phyloP scores from a whole-genome alignment of 2,888 invertebrate species.

The Geophilus truncorum region DNA sequence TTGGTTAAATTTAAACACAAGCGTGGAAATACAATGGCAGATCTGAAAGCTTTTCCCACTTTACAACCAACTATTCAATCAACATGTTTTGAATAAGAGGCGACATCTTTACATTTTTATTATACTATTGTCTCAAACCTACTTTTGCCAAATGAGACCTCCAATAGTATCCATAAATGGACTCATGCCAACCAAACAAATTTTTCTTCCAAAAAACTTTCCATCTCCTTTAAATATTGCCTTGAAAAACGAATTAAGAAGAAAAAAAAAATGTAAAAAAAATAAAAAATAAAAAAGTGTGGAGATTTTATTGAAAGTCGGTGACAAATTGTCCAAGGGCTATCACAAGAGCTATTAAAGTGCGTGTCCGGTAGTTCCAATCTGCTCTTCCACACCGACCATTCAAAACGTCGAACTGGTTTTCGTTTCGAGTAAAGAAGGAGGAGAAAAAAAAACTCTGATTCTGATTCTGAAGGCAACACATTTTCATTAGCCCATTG shows the following conservation, averaged over 20 bases:
- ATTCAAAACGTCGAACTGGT: not conserved
- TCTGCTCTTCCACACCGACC: not conserved
- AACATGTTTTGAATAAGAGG: constrained; percentile 20
- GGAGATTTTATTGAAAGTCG: not conserved
- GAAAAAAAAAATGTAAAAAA: not conserved
- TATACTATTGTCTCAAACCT: constrained; percentile 16
- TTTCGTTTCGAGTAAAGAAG: not conserved
- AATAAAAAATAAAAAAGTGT: not conserved
- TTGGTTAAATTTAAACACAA: constrained; percentile 9
- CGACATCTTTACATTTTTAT: constrained; percentile 20
- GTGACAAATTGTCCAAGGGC: not conserved
- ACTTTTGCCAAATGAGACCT: constrained; percentile 20
- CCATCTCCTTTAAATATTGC: not conserved
- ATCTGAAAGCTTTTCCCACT: constrained; percentile 16
- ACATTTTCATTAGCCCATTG: constrained; percentile 15
- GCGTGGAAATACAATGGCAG: constrained; percentile 12
- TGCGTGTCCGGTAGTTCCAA: not conserved
- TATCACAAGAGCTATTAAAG: not conserved
- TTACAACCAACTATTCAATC: constrained; percentile 15
- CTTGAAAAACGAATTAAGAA: not conserved
- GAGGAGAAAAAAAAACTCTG: not conserved
- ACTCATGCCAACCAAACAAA: not conserved
- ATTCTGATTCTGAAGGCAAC: constrained; percentile 11
- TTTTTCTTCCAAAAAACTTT: not conserved
- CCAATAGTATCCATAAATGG: constrained; percentile 20